Evolutionary conservation across 2,888 invertebrate species (phyloP).

Genomic region (Drosophila anomelani): DNA sequence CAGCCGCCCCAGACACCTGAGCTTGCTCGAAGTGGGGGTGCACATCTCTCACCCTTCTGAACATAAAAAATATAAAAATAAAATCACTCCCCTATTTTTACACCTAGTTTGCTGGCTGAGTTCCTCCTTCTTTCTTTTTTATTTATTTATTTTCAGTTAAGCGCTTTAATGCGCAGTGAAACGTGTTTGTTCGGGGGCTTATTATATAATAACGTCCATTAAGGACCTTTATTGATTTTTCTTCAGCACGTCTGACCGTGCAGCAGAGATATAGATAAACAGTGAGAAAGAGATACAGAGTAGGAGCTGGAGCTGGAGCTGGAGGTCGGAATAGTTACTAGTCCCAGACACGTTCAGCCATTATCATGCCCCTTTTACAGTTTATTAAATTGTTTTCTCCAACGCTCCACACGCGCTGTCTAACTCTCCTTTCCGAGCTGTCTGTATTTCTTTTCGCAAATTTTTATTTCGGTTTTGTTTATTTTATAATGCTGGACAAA

Average conservation of each 20-base stretch:
- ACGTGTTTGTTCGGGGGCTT: conserved; percentile 73
- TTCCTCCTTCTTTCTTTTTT: conserved; percentile 7
- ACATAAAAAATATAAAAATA: conserved; percentile 7
- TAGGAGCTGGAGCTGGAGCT: background rate
- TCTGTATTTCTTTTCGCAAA: conserved; percentile 24
- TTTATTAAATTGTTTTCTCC: conserved; percentile 78
- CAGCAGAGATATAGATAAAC: conserved; percentile 14
- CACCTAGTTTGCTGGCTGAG: conserved; percentile 31
- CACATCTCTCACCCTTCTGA: background rate
- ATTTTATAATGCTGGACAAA: conserved; percentile 49
- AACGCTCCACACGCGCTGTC: conserved; percentile 4
- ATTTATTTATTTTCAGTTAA: conserved; percentile 58
- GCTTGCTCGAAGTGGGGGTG: conserved; percentile 6
- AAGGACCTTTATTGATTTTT: conserved; percentile 78
- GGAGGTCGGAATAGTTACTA: conserved; percentile 16
- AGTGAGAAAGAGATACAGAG: background rate
- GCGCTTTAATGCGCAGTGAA: conserved; percentile 62
- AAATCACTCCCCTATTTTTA: conserved; percentile 30
- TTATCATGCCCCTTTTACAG: conserved; percentile 77
- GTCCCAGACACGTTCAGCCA: conserved; percentile 68
- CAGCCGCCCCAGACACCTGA: conserved; percentile 30
- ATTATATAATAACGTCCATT: conserved; percentile 80
- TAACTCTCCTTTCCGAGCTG: conserved; percentile 25
- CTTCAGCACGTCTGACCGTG: conserved; percentile 63
- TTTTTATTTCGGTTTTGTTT: conserved; percentile 53